Base-by-base conservation (phyloP, 2,888 invertebrate genomes). In the Aricia artaxerxes region DNA sequence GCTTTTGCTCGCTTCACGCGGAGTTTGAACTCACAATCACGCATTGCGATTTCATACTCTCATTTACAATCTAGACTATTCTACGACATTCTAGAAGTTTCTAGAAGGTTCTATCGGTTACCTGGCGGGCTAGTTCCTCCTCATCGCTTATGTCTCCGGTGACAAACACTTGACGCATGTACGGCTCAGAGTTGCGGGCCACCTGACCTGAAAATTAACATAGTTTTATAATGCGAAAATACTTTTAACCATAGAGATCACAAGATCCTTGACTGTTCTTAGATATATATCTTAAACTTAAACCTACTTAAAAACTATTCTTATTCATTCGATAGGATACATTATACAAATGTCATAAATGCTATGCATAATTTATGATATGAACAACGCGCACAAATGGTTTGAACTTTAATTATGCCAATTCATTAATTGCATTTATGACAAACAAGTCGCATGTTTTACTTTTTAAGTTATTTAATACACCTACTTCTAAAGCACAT, bases 161-260 rank as follows among this genome's bases (percentile, higher is more conserved):
- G 81, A 97, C 96, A 90, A 97, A 97, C 84, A 99, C 99, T 95
- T 99, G 99, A 85, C 98, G 96, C 95, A 99, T 99, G 88, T 97
- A 96, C 64, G 99, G 99, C 95, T 99, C 99, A 86, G 97, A 97
- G 92, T 97, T 97, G 87, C 97, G 96, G 80, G 99, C 99, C 86
- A 99, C 99, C 84, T 97, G 96, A 84, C 98, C 95, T 95, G 94
- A 87, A 93, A 94, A 88, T 86, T 90, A 91, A 93, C 92, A 90
- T 82, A 84, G 88, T 86, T 87, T 92, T 91, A 92, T 88, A 88
- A 84, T 87, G 85, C 81, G 84, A 81, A 80, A 80, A 83, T 81
- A 82, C 81, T 73, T 78, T 81, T 9, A 49, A 49, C 49, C 49
- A 49, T 2, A 49, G 9, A 49, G 49, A 69, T 81, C 82, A 13